Conservation (phyloP, 2,888 invertebrate genomes). For the Mythimna albipuncta region DNA sequence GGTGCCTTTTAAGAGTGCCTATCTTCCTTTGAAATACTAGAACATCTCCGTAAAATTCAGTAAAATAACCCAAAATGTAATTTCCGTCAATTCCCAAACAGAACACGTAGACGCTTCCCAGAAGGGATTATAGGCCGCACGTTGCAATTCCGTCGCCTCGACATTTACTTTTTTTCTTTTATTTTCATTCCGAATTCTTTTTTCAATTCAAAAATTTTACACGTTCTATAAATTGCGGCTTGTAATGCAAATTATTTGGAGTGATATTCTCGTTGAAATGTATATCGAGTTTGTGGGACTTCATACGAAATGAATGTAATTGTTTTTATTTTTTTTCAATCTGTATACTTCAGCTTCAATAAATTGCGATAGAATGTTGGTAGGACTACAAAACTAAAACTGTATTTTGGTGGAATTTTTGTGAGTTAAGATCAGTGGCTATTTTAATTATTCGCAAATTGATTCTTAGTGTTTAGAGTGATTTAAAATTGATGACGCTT, state of each 20-base stretch:
- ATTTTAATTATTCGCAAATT: too few species aligned
- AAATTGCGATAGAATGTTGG: too few species aligned
- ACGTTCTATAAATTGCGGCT: slow-evolving; percentile 2
- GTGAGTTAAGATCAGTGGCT: too few species aligned
- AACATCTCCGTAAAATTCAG: slow-evolving; percentile 3
- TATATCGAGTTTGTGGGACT: not conserved
- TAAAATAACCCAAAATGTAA: slow-evolving; percentile 19
- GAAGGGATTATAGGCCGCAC: slow-evolving; percentile 37
- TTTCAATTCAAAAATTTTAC: slow-evolving; percentile 2
- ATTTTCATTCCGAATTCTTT: slow-evolving; percentile 16
- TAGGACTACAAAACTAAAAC: too few species aligned
- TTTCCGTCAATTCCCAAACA: slow-evolving; percentile 29
- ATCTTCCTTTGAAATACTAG: not conserved
- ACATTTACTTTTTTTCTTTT: slow-evolving; percentile 1
- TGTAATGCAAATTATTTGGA: slow-evolving; percentile 12
- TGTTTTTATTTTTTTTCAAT: not conserved
- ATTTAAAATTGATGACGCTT: too few species aligned
- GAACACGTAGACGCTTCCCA: slow-evolving; percentile 31
- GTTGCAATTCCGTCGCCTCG: slow-evolving; percentile 44
- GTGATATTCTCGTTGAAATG: slow-evolving; percentile 4
- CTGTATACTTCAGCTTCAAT: too few species aligned
- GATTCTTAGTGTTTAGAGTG: too few species aligned
- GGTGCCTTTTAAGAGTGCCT: too few species aligned
- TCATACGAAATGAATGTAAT: not conserved
- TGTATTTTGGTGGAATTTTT: too few species aligned